Percentiles rank a stretch among this genome's conserved stretches.
Evolutionary conservation across 2,113 vertebrate genomes (phyloP).

Genomic region (Forbesichthys agassizii): DNA sequence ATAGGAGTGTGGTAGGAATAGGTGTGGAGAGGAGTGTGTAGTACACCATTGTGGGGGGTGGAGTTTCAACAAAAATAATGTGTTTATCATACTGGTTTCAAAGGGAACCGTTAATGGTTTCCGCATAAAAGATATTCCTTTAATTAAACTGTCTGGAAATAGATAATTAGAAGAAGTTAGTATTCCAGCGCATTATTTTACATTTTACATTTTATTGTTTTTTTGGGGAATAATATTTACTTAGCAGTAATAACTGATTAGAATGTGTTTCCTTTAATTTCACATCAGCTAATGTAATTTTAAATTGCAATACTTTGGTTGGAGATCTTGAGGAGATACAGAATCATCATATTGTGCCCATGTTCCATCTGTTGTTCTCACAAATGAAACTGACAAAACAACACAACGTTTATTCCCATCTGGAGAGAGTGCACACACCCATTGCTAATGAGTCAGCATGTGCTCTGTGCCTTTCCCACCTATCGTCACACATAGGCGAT

Average conservation of each 20-base stretch:
- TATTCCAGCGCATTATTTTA: no score
- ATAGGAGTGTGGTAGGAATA: no score
- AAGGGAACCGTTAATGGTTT: no score
- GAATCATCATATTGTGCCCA: not conserved
- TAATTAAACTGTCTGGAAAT: no score
- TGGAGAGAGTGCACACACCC: constrained; percentile 36
- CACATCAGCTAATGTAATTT: constrained; percentile 9
- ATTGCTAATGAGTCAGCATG: constrained; percentile 42
- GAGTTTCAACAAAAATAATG: no score
- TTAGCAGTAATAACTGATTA: constrained; percentile 42
- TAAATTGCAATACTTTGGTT: constrained; percentile 24
- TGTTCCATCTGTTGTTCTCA: constrained; percentile 16
- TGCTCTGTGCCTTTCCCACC: constrained; percentile 26
- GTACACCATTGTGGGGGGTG: no score
- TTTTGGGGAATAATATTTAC: constrained; percentile 3
- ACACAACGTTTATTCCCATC: constrained; percentile 20
- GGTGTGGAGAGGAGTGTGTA: no score
- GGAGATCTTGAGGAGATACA: constrained; percentile 2
- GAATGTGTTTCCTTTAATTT: constrained; percentile 18
- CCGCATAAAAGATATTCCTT: no score
- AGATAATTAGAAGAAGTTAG: no score
- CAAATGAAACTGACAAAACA: constrained; percentile 14
- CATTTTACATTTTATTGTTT: no score
- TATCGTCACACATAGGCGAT: constrained; percentile 33
- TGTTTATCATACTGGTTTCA: no score